These are phyloP conservation scores for Erythrolamprus reginae DNA, from an alignment of 2,113 vertebrate genomes.

Conservation along the genomic window DNA sequence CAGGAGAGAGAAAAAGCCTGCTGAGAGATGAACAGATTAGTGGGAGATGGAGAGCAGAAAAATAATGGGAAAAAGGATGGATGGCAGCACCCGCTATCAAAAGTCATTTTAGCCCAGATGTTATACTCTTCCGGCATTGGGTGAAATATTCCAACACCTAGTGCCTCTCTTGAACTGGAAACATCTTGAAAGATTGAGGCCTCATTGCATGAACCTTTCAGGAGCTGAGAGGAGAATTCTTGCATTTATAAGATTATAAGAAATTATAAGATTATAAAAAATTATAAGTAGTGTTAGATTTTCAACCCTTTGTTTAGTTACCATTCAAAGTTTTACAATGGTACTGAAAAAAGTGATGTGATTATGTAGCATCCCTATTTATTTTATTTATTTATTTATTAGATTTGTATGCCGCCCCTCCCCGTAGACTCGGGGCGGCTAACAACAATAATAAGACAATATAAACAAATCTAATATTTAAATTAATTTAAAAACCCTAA, in stretches of 20 bases:
- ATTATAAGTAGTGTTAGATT: too few relatives aligned
- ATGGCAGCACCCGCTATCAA: neutral
- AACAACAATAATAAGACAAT: too few relatives aligned
- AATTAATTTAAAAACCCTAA: too few relatives aligned
- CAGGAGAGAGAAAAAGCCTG: neutral
- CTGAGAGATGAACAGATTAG: slow-evolving; percentile 18
- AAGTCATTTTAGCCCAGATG: neutral
- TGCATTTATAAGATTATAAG: neutral
- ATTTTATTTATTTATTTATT: too few relatives aligned
- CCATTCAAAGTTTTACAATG: too few relatives aligned
- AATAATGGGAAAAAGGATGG: neutral
- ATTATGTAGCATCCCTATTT: too few relatives aligned
- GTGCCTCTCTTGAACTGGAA: neutral
- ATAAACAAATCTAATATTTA: too few relatives aligned
- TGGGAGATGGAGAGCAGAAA: neutral
- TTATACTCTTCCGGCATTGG: neutral
- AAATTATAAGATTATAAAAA: neutral
- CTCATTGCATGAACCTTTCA: neutral
- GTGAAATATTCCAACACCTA: neutral
- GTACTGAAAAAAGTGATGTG: too few relatives aligned
- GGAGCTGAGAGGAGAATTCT: neutral
- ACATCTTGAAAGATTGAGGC: neutral
- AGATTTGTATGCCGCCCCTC: too few relatives aligned
- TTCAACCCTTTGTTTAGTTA: too few relatives aligned
- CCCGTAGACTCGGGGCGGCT: too few relatives aligned